A percentile compares a stretch with the other conserved stretches of the same genome.
phyloP scores from a whole-genome alignment of 1,140 invertebrate genomes.

The Rhagoletis pomonella region DNA sequence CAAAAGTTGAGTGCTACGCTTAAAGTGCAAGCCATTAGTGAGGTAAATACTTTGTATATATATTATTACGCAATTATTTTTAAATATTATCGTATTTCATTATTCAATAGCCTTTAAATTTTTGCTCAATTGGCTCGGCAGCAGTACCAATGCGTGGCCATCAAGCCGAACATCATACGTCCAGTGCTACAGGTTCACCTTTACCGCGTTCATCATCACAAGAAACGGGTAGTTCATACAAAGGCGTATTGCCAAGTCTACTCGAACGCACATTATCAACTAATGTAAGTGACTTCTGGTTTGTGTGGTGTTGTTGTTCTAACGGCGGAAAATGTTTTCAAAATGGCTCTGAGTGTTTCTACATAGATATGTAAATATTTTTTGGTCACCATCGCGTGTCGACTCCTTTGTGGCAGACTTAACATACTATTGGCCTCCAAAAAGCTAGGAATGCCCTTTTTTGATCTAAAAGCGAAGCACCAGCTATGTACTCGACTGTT shows the following conservation, averaged over 20 bases:
- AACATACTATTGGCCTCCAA: no score
- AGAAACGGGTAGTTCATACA: constrained; percentile 63
- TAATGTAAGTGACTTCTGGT: constrained; percentile 63
- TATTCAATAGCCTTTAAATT: constrained; percentile 74
- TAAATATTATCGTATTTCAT: not conserved
- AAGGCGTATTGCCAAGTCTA: constrained; percentile 72
- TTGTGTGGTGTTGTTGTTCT: not conserved
- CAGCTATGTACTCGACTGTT: no score
- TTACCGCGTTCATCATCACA: constrained; percentile 66
- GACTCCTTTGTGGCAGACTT: no score
- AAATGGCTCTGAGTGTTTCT: no score
- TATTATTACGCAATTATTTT: not conserved
- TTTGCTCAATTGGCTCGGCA: constrained; percentile 76
- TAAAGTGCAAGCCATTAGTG: constrained; percentile 78
- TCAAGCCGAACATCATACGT: not conserved
- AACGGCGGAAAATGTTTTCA: not conserved
- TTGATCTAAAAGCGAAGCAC: no score
- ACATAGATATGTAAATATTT: no score
- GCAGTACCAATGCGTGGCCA: constrained; percentile 58
- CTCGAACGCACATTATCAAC: constrained; percentile 71
- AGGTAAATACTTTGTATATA: constrained; percentile 70
- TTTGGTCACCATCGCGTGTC: no score
- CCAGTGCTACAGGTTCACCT: not conserved
- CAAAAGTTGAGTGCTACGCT: constrained; percentile 76
- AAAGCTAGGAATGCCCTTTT: no score